Conservation (phyloP, 2,113 vertebrate genomes). For the Alouatta palliata region DNA sequence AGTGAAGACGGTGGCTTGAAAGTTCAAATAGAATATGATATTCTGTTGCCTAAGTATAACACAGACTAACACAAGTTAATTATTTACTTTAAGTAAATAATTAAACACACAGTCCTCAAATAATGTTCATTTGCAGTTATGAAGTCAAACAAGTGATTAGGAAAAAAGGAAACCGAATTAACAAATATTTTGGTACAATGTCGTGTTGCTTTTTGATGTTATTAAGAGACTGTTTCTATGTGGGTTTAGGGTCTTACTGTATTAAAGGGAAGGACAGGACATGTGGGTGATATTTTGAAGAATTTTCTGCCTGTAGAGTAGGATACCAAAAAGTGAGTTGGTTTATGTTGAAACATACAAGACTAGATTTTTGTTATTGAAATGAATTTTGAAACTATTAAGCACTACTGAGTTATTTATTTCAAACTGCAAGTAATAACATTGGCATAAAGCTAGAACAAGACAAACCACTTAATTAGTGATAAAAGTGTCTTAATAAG, state of each 20-base stretch:
- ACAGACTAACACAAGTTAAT: neutral
- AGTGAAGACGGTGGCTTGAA: neutral
- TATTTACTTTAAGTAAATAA: neutral
- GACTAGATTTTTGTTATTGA: constrained; percentile 46
- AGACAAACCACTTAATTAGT: constrained; percentile 44
- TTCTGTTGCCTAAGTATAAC: neutral
- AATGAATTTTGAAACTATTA: constrained; percentile 52
- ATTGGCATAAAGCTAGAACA: constrained; percentile 47
- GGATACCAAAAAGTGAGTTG: neutral
- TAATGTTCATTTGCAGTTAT: neutral
- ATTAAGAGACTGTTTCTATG: neutral
- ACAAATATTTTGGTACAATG: neutral
- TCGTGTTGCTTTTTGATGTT: neutral
- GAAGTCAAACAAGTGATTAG: neutral
- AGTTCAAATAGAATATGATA: neutral
- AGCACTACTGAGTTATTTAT: constrained; percentile 60
- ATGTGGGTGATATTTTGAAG: neutral
- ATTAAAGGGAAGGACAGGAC: neutral
- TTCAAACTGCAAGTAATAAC: constrained; percentile 53
- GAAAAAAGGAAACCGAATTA: neutral
- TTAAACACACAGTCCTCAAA: neutral
- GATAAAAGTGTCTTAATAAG: constrained; percentile 34
- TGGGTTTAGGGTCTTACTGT: neutral
- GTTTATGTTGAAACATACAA: constrained; percentile 29
- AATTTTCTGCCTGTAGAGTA: neutral